Evolutionary conservation across 2,797 vertebrate species (phyloP), one percentile per base, ranked within the genome.

Genomic region (Phrynocephalus vlangalii): DNA sequence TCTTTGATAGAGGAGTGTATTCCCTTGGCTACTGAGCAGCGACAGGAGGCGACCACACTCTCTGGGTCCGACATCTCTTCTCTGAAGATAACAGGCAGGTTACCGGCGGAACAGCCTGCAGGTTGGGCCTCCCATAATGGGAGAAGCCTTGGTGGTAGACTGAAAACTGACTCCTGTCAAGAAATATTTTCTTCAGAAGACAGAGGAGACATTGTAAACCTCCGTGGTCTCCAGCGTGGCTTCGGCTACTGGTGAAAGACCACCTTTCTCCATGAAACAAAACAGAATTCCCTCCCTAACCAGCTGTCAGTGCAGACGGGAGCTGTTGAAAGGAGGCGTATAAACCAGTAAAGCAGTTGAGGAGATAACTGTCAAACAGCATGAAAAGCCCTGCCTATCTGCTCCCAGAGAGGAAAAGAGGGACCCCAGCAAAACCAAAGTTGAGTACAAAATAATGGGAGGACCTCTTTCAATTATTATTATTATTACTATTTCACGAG

Each of bases 121-220:
- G 96, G 94, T 93, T 86, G 50, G 96, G 95, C 96, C 96, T 95
- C 94, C 93, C 93, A 97, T 95, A 93, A 95, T 89, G 95, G 95
- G 94, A 95, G 96, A 90, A 91, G 96, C 78, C 90, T 93, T 92
- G 95, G 94, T 92, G 94, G 95, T 96, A 96, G 96, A 95, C 96
- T 97, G 97, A 97, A 98, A 97, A 96, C 96, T 92, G 97, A 98
- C 96, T 97, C 97, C 96, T 96, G 95, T 96, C 97, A 96, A 96
- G 92, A 96, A 96, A 93, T 96, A 95, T 96, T 97, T 97, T 97
- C 96, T 96, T 94, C 90, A 82, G 0, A 77, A 96, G 96, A 98
- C 97, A 97, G 96, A 97, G 92, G 96, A 93, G 93, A 97, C 96
- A 96, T 97, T 97, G 97, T 97, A 93, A 94, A 13, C 52, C 52